These are phyloP conservation scores for Sitobion miscanthi DNA, from an alignment of 1,140 invertebrate genomes.

Conservation along the genomic window DNA sequence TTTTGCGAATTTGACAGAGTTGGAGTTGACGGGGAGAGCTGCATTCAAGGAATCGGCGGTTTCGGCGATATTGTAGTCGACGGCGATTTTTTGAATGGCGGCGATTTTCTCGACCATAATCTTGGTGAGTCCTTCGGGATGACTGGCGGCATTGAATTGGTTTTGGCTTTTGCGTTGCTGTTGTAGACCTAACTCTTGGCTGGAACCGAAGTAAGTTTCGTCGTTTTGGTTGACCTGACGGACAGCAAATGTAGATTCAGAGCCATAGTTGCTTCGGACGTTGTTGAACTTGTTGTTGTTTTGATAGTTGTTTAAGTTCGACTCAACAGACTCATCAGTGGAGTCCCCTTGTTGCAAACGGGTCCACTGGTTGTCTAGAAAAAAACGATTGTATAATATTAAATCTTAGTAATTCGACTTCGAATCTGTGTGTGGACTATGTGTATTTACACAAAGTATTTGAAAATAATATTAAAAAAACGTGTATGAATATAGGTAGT, in stretches of 20 bases:
- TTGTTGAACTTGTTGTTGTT: neutral
- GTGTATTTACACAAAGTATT: neutral
- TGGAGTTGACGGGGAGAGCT: neutral
- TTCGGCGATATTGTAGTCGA: neutral
- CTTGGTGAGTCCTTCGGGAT: neutral
- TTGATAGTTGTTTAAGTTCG: neutral
- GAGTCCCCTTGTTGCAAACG: neutral
- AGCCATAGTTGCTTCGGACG: neutral
- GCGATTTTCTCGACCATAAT: neutral
- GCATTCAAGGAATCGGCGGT: neutral
- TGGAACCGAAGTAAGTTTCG: neutral
- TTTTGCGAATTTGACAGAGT: neutral
- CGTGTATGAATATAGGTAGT: no score
- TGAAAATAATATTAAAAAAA: neutral
- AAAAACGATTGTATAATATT: neutral
- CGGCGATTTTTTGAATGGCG: neutral
- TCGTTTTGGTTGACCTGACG: neutral
- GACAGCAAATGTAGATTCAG: neutral
- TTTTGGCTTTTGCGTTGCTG: neutral
- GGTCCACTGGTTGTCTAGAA: neutral
- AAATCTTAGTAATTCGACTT: neutral
- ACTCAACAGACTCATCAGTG: neutral
- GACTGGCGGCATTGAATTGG: neutral
- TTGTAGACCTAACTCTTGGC: neutral
- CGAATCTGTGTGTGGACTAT: neutral